Conservation (phyloP, 35 echinoderm and acorn worm species). For the Anneissia japonica region DNA sequence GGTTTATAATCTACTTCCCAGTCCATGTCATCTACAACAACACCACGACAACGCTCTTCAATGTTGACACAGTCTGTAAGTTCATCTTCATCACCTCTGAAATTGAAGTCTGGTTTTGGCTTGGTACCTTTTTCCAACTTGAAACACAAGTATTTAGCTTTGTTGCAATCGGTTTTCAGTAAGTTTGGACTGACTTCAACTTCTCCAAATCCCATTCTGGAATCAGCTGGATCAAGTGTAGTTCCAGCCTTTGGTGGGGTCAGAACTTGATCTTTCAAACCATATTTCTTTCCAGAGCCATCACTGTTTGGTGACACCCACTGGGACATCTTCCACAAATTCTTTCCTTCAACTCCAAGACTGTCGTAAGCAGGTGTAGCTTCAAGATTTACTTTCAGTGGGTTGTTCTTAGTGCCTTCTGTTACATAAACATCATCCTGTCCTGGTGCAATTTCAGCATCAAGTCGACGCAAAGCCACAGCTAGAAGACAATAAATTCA, state of each 20-base stretch:
- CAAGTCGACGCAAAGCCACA: background rate
- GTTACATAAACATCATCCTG: background rate
- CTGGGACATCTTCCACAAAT: background rate
- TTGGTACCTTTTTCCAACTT: constrained; percentile 22
- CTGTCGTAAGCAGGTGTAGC: background rate
- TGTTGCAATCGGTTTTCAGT: constrained; percentile 10
- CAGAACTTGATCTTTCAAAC: background rate
- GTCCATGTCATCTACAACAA: background rate
- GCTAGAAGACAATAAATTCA: background rate
- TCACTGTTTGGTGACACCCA: background rate
- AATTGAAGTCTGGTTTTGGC: constrained; percentile 7
- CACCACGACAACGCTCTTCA: background rate
- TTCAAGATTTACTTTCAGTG: background rate
- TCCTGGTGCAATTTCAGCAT: background rate
- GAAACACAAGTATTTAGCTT: constrained; percentile 15
- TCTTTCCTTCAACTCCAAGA: background rate
- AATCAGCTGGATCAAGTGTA: background rate
- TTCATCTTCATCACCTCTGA: background rate
- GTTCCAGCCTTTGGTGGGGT: background rate
- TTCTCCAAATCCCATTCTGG: constrained; percentile 5
- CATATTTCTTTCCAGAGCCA: background rate
- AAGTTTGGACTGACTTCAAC: constrained; percentile 10
- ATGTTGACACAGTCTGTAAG: background rate
- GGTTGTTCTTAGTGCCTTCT: background rate
- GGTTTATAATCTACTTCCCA: background rate